Percentiles rank a stretch among this genome's conserved stretches.
These are phyloP conservation scores for Meandrusa payeni DNA, from an alignment of 2,888 invertebrate species.

Conservation along the genomic window DNA sequence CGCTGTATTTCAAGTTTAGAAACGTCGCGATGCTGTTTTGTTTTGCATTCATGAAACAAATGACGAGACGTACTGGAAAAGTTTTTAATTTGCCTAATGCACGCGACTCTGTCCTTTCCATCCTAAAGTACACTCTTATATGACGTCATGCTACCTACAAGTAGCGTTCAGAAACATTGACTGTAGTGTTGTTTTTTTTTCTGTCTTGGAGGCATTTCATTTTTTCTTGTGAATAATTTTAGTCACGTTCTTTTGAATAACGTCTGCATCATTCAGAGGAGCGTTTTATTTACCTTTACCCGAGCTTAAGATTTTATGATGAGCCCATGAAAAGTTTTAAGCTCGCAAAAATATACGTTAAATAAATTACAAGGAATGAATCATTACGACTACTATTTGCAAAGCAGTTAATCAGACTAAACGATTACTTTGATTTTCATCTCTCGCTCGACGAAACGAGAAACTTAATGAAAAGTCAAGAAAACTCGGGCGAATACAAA, in stretches of 20 bases:
- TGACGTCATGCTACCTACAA: slow-evolving; percentile 48
- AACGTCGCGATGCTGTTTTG: slow-evolving; percentile 43
- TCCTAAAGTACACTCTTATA: slow-evolving; percentile 66
- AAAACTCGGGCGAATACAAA: slow-evolving; percentile 76
- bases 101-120: slow-evolving; percentile 62
- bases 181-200: slow-evolving; percentile 65
- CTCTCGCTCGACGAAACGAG: slow-evolving; percentile 63
- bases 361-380: slow-evolving; percentile 49
- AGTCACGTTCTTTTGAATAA: slow-evolving; percentile 20
- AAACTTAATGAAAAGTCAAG: slow-evolving; percentile 77
- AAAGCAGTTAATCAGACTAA: slow-evolving; percentile 63
- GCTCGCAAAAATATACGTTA: slow-evolving; percentile 39
- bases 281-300: slow-evolving; percentile 16
- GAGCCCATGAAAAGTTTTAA: slow-evolving; percentile 29
- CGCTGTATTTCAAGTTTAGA: slow-evolving; percentile 47
- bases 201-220: slow-evolving; percentile 50
- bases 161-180: slow-evolving; percentile 60
- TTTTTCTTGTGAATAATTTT: slow-evolving; percentile 33
- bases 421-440: slow-evolving; percentile 75
- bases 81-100: slow-evolving; percentile 80
- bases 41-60: slow-evolving; percentile 62
- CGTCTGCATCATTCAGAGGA: slow-evolving; percentile 11
- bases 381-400: slow-evolving; percentile 51
- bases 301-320: slow-evolving; percentile 12
- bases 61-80: slow-evolving; percentile 56